Base-by-base conservation (phyloP, 2,113 vertebrate species). In the Ictidomys tridecemlineatus region DNA sequence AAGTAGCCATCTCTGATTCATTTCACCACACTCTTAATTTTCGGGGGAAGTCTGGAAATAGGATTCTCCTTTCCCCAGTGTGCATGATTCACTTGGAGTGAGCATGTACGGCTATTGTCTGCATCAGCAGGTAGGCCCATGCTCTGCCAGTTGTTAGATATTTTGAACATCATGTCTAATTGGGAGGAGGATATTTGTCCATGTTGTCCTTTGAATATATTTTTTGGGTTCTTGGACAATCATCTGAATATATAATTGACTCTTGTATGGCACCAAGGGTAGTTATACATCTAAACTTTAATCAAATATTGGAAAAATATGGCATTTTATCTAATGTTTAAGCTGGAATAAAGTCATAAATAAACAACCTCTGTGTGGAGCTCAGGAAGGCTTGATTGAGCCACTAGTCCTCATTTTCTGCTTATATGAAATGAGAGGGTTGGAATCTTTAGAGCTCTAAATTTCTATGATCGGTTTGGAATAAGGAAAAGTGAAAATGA, bases 401-500 rank as follows among this genome's bases (percentile, higher is more conserved):
- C 34, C 42, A 14, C 26, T 26, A 17, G 5, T 82, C 34, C 37
- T 96, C 56, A 42, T 93, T 89, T 90, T 82, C 65, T 63, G 30
- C 14, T 32, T 22, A 5, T n/a, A 6, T 61, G 34, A 69, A 39
- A 65, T 16, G 56, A 74, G n/a, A 86, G 22, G 13, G 5, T 32
- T 83, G 32, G 32, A 58, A 67, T 72, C 16, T 20, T 87, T 61
- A 28, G 10, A 63, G 9, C 14, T 88, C 42, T 9, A 18, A 28
- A n/a, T 61, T 77, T 51, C 37, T 61, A 11, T 24, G 0, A 28
- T 61, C 4, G 1, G 32, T 32, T 65, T 86, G n/a, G 39, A 69
- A 12, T 28, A 83, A 45, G 8, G 8, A 30, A 7, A 73, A 95
- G 13, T 8, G 24, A 95, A 97, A 98, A 20, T 48, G n/a, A 95